Percentiles rank a stretch among this genome's conserved stretches.
phyloP scores from a whole-genome alignment of 2,113 vertebrate species.

The Setophaga coronata region DNA sequence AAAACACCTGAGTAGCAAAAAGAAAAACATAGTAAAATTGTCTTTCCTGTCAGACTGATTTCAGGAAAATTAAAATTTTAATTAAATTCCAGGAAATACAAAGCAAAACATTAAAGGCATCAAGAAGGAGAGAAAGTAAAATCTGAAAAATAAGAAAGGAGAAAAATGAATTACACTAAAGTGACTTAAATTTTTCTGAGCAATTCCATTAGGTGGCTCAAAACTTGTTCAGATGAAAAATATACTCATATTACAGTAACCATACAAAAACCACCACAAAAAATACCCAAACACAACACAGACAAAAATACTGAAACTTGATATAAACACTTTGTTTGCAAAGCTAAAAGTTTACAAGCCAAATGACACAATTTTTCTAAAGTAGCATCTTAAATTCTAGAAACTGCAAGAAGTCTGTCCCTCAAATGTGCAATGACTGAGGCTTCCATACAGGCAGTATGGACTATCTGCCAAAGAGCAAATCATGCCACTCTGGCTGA shows the following conservation, averaged over 20 bases:
- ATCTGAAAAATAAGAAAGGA: neutral
- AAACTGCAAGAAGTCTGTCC: neutral
- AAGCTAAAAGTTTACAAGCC: neutral
- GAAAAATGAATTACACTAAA: neutral
- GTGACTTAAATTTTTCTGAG: neutral
- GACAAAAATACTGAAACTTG: neutral
- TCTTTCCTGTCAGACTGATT: neutral
- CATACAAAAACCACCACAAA: fast-evolving
- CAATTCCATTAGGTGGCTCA: neutral
- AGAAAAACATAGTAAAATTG: neutral
- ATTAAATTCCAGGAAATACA: neutral
- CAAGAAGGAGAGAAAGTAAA: neutral
- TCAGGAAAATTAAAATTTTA: neutral
- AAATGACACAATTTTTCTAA: neutral
- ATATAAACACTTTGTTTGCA: neutral
- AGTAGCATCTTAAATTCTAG: neutral
- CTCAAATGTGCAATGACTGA: neutral
- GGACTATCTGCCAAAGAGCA: neutral
- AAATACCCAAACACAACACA: neutral
- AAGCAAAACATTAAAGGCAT: neutral
- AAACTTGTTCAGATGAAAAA: neutral
- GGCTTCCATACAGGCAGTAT: fast-evolving
- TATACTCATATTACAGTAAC: neutral
- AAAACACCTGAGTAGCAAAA: neutral
- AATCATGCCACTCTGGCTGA: neutral